Base-by-base conservation (phyloP, 2,797 vertebrate species). In the Phoeniculus purpureus region DNA sequence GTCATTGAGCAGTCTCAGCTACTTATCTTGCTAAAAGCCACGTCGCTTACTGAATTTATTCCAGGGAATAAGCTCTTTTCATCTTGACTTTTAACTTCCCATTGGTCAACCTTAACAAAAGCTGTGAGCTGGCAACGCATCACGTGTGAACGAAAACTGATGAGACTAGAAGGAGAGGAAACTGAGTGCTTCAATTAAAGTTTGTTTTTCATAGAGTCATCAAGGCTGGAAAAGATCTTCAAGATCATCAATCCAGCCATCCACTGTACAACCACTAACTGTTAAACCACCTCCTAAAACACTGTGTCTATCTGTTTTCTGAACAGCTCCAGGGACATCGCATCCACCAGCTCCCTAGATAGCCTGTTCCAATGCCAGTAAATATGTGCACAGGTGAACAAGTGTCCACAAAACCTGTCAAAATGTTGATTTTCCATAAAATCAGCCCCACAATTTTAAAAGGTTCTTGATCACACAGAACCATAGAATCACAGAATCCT, bases 21-120 rank as follows among this genome's bases (percentile, higher is more conserved):
- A 75, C 73, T 74, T 60, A 56, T 79, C 20, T 76, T 84, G 29
- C 54, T 81, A 80, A 94, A 86, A 60, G 59, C 58, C 32, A 59
- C 65, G 60, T 65, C 60, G 31, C 62, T 20, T n/a, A n/a, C 25
- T 89, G 84, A 94, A 95, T 75, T 93, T 47, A 81, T 65, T 73
- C 93, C 77, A 77, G 87, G 48, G 12, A 94, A 91, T 94, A 60
- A 85, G 54, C 12, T 91, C 17, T 87, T 91, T 91, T 85, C 12
- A n/a, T 90, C 40, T 82, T 85, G 16, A 67, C 15, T 95, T 93
- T 95, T 92, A 93, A 81, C 89, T 85, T 94, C 73, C 74, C 75
- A 48, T 32, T 86, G 89, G 78, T 40, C 9, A 51, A 83, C 50
- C 94, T 94, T 93, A 92, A 68, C 78, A 83, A 48, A 62, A 85